Evolutionary conservation across 2,797 vertebrate genomes (phyloP).

Genomic region (Halcyon smyrnensis): DNA sequence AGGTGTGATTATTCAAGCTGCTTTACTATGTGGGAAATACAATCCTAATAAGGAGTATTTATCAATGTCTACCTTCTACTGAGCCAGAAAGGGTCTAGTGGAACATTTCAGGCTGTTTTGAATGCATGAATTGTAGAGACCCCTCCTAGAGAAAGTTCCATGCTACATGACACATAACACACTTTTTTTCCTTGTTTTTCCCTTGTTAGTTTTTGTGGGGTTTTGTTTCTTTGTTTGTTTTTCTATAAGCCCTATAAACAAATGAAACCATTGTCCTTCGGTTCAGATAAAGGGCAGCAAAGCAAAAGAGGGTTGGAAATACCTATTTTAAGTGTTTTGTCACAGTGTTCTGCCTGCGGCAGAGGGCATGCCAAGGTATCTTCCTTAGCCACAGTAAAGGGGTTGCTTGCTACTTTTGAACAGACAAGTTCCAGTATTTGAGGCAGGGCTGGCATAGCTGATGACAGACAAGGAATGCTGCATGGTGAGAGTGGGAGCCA

Average conservation of each 20-base stretch:
- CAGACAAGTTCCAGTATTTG: background rate
- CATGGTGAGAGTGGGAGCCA: background rate
- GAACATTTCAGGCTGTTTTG: background rate
- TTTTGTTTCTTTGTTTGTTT: too few species aligned
- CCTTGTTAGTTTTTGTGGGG: too few species aligned
- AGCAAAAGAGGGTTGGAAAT: background rate
- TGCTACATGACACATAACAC: rapidly evolving
- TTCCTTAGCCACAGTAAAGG: background rate
- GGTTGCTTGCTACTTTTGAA: background rate
- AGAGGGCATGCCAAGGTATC: background rate
- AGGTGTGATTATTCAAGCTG: background rate
- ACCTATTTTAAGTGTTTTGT: background rate
- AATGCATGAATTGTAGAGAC: background rate
- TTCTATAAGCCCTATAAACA: background rate
- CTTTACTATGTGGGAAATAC: background rate
- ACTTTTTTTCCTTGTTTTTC: too few species aligned
- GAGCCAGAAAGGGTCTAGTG: background rate
- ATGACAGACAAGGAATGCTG: background rate
- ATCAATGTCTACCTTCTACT: background rate
- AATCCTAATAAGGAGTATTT: background rate
- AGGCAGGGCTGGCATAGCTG: background rate
- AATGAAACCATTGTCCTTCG: background rate
- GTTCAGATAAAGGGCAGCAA: background rate
- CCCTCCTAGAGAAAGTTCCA: background rate
- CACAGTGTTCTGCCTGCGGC: background rate